These are phyloP conservation scores for Tillus elongatus DNA, from an alignment of 2,888 invertebrate species.

Conservation along the genomic window DNA sequence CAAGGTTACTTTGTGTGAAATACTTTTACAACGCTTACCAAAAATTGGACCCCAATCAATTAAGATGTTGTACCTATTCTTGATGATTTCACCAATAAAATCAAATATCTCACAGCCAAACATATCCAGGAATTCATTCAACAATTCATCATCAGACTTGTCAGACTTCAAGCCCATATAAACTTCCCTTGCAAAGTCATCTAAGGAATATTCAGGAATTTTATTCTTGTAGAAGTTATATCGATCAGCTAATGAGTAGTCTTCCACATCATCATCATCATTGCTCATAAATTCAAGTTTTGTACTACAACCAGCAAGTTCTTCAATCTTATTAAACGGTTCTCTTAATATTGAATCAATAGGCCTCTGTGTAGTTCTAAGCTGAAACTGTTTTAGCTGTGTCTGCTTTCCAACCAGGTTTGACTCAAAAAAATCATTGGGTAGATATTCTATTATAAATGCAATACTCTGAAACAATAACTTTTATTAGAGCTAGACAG, in stretches of 20 bases:
- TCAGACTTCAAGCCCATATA: slow-evolving; percentile 26
- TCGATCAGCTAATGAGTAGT: slow-evolving; percentile 6
- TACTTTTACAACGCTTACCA: too few relatives aligned
- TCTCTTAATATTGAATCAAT: not conserved
- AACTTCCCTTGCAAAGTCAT: slow-evolving; percentile 28
- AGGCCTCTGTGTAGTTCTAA: not conserved
- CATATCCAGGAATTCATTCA: slow-evolving; percentile 79
- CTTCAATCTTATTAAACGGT: not conserved
- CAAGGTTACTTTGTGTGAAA: too few relatives aligned
- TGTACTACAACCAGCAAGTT: not conserved
- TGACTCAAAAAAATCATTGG: not conserved
- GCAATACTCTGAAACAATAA: not conserved
- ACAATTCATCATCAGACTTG: slow-evolving; percentile 48
- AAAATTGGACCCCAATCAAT: not conserved
- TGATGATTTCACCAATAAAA: slow-evolving; percentile 35
- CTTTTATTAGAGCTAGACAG: not conserved
- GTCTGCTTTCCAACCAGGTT: not conserved
- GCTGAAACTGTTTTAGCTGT: not conserved
- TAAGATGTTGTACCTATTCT: slow-evolving; percentile 25
- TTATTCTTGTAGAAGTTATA: slow-evolving; percentile 27
- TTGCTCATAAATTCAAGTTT: not conserved
- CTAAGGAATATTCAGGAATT: slow-evolving; percentile 26
- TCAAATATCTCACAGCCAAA: slow-evolving; percentile 66
- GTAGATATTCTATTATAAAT: not conserved
- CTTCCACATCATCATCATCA: not conserved